Percentiles rank a stretch among this genome's conserved stretches.
phyloP scores from a whole-genome alignment of 1,140 invertebrate genomes.

The Drosophila mayri region DNA sequence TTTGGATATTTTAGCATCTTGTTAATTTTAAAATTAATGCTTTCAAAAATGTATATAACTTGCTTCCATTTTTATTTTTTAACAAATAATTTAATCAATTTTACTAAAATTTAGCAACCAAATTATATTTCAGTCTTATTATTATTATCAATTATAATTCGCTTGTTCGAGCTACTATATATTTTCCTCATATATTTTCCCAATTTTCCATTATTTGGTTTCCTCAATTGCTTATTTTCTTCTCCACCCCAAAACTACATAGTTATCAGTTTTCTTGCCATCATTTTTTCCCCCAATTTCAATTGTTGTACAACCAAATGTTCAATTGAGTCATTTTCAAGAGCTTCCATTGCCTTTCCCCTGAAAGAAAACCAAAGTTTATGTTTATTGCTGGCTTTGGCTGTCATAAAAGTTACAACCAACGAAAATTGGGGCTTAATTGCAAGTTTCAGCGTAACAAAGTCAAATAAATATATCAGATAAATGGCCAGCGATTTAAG shows the following conservation, averaged over 20 bases:
- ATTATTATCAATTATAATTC: slow-evolving; percentile 2
- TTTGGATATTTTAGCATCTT: not conserved
- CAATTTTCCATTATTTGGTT: slow-evolving; percentile 22
- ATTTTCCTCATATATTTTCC: slow-evolving; percentile 2
- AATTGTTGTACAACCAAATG: slow-evolving; percentile 29
- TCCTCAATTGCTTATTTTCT: slow-evolving; percentile 18
- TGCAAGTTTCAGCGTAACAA: slow-evolving; percentile 21
- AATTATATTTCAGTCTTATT: not conserved
- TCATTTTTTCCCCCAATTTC: slow-evolving; percentile 19
- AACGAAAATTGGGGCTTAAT: slow-evolving; percentile 45
- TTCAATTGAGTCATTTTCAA: slow-evolving; percentile 35
- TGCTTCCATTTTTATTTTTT: not conserved
- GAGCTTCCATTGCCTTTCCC: slow-evolving; percentile 12
- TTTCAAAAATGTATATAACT: not conserved
- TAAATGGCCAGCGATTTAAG: slow-evolving; percentile 54
- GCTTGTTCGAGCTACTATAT: not conserved
- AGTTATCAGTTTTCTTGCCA: slow-evolving; percentile 30
- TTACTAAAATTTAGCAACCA: not conserved
- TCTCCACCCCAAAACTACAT: not conserved
- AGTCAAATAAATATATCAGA: slow-evolving; percentile 59
- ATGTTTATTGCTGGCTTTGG: slow-evolving; percentile 44
- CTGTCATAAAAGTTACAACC: slow-evolving; percentile 48
- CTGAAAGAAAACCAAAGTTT: slow-evolving; percentile 18
- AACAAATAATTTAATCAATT: not conserved
- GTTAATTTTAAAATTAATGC: not conserved